These are phyloP conservation scores for Enteromius radiatus DNA, from an alignment of 2,797 vertebrate species.

Conservation along the genomic window DNA sequence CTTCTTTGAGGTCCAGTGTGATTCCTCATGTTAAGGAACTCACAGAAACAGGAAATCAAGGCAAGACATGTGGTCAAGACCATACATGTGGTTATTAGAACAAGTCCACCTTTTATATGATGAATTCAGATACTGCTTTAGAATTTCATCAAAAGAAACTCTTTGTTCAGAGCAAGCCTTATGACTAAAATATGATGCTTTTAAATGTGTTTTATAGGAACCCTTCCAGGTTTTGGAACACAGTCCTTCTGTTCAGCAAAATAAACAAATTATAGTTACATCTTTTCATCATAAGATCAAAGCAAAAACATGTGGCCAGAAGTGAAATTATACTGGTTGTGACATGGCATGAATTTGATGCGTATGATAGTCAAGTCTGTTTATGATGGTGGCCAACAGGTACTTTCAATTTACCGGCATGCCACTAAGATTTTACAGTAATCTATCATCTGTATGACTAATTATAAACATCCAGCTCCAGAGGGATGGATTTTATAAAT, in stretches of 20 bases:
- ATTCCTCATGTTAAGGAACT: neutral
- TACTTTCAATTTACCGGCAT: slow-evolving; percentile 17
- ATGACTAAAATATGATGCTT: neutral
- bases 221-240: neutral
- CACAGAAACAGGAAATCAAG: neutral
- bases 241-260: neutral
- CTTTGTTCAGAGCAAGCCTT: neutral
- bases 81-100: neutral
- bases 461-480: slow-evolving; percentile 41
- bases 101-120: neutral
- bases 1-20: no score
- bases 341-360: neutral
- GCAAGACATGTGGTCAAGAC: neutral
- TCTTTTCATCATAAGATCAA: slow-evolving; percentile 39
- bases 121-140: neutral
- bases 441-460: slow-evolving; percentile 45
- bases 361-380: slow-evolving; percentile 24
- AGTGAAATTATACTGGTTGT: slow-evolving; percentile 27
- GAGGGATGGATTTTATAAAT: slow-evolving; percentile 29
- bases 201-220: neutral
- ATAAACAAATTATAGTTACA: slow-evolving; percentile 10
- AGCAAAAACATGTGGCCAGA: neutral
- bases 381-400: slow-evolving; percentile 19
- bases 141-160: neutral
- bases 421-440: slow-evolving; percentile 41